A percentile compares a stretch with the other conserved stretches of the same genome.
These are phyloP conservation scores for Rhodinocichla rosea DNA, from an alignment of 2,113 vertebrate genomes.

Conservation along the genomic window DNA sequence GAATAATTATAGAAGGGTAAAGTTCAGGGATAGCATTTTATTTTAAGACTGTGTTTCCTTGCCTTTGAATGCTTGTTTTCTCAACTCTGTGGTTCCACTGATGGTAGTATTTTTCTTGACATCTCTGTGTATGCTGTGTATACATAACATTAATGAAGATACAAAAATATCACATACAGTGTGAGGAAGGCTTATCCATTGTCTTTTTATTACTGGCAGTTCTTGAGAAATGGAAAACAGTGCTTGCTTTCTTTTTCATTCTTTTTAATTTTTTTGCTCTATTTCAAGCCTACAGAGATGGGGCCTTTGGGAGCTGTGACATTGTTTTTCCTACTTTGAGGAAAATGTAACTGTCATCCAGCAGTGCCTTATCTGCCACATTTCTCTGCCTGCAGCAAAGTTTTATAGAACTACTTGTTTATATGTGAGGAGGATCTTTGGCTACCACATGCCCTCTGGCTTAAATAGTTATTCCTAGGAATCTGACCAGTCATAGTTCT, in stretches of 20 bases:
- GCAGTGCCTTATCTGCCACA: slow-evolving; percentile 16
- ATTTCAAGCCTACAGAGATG: slow-evolving; percentile 2
- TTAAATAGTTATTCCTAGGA: background rate
- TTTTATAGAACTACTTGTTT: background rate
- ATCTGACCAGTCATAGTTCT: background rate
- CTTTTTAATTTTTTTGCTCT: background rate
- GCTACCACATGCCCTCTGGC: background rate
- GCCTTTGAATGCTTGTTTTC: background rate
- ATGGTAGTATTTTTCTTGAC: background rate
- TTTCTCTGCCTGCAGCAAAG: background rate
- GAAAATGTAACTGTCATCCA: slow-evolving; percentile 15
- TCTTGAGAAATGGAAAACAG: slow-evolving; percentile 6
- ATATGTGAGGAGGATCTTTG: background rate
- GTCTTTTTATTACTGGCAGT: background rate
- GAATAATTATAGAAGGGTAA: background rate
- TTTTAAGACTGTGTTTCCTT: background rate
- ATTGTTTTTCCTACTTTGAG: slow-evolving; percentile 34
- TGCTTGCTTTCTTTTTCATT: background rate
- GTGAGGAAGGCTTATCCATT: background rate
- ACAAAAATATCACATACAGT: background rate
- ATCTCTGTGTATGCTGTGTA: background rate
- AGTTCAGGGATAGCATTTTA: background rate
- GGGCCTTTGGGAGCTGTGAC: background rate
- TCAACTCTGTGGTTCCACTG: background rate
- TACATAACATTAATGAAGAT: background rate